Evolutionary conservation across 2,888 invertebrate species (phyloP).

Genomic region (Caenorhabditis parvicauda): DNA sequence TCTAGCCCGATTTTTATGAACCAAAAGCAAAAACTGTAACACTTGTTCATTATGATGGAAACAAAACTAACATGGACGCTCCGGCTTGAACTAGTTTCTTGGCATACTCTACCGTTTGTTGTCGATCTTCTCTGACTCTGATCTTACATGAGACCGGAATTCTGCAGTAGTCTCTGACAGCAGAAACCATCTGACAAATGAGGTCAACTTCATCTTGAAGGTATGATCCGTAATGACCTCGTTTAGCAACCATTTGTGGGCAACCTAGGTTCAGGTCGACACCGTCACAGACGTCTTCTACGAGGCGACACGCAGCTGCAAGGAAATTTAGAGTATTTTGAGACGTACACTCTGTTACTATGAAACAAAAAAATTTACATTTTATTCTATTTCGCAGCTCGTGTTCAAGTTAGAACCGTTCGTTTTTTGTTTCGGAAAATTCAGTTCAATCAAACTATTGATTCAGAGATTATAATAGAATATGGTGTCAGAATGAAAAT

Average conservation of each 20-base stretch:
- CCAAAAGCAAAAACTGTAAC: neutral
- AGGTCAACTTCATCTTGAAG: conserved; percentile 66
- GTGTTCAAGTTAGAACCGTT: too few species aligned
- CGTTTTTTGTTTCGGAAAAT: too few species aligned
- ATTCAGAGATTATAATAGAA: too few species aligned
- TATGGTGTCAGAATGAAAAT: too few species aligned
- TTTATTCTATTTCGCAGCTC: too few species aligned
- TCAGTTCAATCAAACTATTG: too few species aligned
- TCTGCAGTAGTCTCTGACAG: conserved; percentile 45
- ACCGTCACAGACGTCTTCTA: conserved; percentile 84
- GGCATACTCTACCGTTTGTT: conserved; percentile 86
- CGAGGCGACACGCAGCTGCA: conserved; percentile 83
- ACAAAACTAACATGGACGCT: conserved; percentile 71
- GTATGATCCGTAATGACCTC: conserved; percentile 93
- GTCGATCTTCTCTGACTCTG: conserved; percentile 78
- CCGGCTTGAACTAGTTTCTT: conserved; percentile 84
- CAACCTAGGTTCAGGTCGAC: conserved; percentile 96
- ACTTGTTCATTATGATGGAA: neutral
- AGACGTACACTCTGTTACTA: too few species aligned
- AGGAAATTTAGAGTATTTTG: too few species aligned
- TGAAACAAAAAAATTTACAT: too few species aligned
- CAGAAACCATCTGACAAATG: conserved; percentile 55
- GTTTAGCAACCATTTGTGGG: conserved; percentile 92
- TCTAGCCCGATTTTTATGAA: neutral
- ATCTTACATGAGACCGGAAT: conserved; percentile 96